Evolutionary conservation across 2,113 vertebrate genomes (phyloP).

Genomic region (Pterophyllum scalare): DNA sequence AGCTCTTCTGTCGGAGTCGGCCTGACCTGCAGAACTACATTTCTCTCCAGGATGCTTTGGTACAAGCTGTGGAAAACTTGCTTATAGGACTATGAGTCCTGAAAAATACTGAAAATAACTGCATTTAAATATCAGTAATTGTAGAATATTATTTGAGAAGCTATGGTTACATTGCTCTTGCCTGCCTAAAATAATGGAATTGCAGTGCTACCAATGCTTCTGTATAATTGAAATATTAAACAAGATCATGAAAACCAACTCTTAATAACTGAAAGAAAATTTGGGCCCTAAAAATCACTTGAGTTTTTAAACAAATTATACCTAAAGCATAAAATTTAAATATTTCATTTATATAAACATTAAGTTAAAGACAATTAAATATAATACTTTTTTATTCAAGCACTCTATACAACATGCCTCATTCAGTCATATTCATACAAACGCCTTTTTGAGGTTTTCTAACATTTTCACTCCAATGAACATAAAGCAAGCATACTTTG

Average conservation of each 20-base stretch:
- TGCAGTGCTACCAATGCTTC: not conserved
- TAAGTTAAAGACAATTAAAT: too few relatives aligned
- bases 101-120: not conserved
- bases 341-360: too few relatives aligned
- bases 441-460: too few relatives aligned
- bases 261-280: not conserved
- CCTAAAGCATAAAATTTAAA: too few relatives aligned
- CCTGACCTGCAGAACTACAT: slow-evolving; percentile 77
- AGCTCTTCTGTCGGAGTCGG: slow-evolving; percentile 82
- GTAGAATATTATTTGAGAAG: not conserved
- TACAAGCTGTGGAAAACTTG: slow-evolving; percentile 38
- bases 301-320: not conserved
- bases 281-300: not conserved
- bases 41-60: slow-evolving; percentile 82
- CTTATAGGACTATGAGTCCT: not conserved
- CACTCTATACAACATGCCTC: too few relatives aligned
- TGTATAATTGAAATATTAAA: not conserved
- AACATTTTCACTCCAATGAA: too few relatives aligned
- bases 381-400: too few relatives aligned
- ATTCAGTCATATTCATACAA: too few relatives aligned
- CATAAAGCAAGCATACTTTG: too few relatives aligned
- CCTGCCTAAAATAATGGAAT: not conserved
- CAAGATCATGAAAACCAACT: not conserved
- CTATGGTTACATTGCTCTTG: not conserved
- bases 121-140: slow-evolving; percentile 1